Evolutionary conservation across 2,113 vertebrate genomes (phyloP).

Genomic region (Conger conger): DNA sequence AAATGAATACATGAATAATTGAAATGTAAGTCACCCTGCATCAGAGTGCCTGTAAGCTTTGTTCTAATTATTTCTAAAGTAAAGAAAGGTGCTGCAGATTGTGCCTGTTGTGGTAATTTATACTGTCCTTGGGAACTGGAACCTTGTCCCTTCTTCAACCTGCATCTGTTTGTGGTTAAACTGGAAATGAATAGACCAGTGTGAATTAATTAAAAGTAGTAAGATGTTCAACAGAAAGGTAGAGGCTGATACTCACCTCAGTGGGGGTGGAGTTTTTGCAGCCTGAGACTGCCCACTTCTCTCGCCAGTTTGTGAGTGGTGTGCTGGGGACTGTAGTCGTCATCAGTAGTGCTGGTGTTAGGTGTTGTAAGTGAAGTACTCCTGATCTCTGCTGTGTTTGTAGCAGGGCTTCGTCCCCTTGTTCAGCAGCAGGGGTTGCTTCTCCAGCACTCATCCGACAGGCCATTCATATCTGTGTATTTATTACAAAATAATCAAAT

Average conservation of each 20-base stretch:
- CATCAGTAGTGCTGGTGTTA: conserved; percentile 10
- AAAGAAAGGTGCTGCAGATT: too few species aligned
- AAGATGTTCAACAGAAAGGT: not conserved
- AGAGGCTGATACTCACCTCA: not conserved
- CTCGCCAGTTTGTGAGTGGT: too few species aligned
- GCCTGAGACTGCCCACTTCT: not conserved
- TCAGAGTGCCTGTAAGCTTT: not conserved
- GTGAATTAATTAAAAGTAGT: not conserved
- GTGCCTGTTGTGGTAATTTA: too few species aligned
- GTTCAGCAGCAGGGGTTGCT: too few species aligned
- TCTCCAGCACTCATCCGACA: too few species aligned
- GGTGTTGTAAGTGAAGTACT: not conserved
- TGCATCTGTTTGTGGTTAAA: not conserved
- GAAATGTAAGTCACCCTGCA: not conserved
- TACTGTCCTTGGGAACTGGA: not conserved
- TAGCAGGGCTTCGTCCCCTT: not conserved
- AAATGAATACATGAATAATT: not conserved
- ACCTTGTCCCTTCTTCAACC: not conserved
- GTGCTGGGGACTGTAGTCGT: conserved; percentile 32
- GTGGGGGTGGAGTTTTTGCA: not conserved
- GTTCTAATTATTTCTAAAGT: too few species aligned
- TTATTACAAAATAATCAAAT: not conserved
- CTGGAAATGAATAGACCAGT: not conserved
- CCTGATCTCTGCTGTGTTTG: not conserved
- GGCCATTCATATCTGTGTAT: not conserved